Evolutionary conservation across 92 coral and sea anemone genomes (phyloP).

Genomic region (Epizoanthus rinbou): DNA sequence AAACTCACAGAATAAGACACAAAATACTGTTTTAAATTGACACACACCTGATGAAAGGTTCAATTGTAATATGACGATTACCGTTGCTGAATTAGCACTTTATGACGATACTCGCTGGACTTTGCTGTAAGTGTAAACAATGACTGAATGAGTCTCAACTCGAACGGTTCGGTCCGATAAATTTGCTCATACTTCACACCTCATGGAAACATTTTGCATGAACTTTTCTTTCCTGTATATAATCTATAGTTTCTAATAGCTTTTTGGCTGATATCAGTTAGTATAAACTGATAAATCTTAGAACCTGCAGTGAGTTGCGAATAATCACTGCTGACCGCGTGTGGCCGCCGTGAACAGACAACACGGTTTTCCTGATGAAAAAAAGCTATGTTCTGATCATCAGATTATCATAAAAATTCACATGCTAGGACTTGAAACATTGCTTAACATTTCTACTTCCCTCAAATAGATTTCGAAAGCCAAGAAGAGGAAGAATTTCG

Average conservation of each 20-base stretch:
- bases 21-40: not conserved
- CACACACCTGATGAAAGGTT: slow-evolving; percentile 10
- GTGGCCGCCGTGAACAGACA: not conserved
- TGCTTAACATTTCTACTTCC: slow-evolving; percentile 9
- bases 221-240: slow-evolving; percentile 12
- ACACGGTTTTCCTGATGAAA: not conserved
- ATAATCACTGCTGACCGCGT: slow-evolving; percentile 3
- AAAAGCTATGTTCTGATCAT: not conserved
- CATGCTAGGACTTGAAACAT: slow-evolving; percentile 26
- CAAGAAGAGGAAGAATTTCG: not conserved
- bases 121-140: not conserved
- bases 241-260: not conserved
- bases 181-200: slow-evolving; percentile 18
- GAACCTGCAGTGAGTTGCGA: not conserved
- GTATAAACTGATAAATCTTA: slow-evolving; percentile 4
- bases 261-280: slow-evolving; percentile 1
- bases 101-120: not conserved
- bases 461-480: not conserved
- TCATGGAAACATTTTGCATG: slow-evolving; percentile 4
- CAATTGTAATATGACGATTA: not conserved
- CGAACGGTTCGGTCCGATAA: slow-evolving; percentile 27
- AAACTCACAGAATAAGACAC: not conserved
- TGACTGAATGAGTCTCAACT: slow-evolving; percentile 1
- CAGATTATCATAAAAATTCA: slow-evolving; percentile 19
- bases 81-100: slow-evolving; percentile 3